Base-by-base conservation (phyloP, 2,797 vertebrate genomes). In the Urocyon cinereoargenteus region DNA sequence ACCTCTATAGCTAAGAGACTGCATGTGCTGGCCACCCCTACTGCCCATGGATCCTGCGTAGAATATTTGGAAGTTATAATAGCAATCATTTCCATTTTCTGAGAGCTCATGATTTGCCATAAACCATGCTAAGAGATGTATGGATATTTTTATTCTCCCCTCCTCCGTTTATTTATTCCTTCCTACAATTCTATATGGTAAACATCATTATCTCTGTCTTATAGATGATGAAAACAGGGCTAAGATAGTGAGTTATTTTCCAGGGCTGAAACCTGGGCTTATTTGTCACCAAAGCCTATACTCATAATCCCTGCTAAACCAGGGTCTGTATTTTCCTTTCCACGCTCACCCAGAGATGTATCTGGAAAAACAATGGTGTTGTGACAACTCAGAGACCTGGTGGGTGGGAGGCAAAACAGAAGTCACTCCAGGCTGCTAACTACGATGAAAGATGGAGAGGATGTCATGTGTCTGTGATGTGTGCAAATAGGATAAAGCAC, bases 231-330 rank as follows among this genome's bases (percentile, higher is more conserved):
- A 13, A 83, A 90, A 55, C 18, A 40, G 15, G 75, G 15, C 14
- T 40, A 36, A 51, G 53, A 34, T 2, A 16, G 34, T 21, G 51
- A 59, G 6, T 86, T 87, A 66, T 21, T 72, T 73, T 59, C n/a
- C 9, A 31, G 45, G 36, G n/a, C 64, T 94, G 83, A 81, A 77
- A 51, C 31, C 91, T 53, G 22, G 51, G 45, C 9, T 87, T 59
- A 9, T 72, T 45, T 75, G 64, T 57, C 36, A 87, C 84, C 51
- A 89, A 78, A 94, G n/a, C 68, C 15, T 85, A 6, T 53, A 36
- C 8, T 64, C 68, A 40, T 24, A 78, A 45, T 3, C 6, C 21
- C 55, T 62, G 18, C 15, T 73, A 28, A 81, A 49, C 3, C 3
- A 51, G 49, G 45, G 24, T 31, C 85, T 66, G 86, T 2, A 13